These are phyloP conservation scores for Stigmatopora argus DNA, from an alignment of 2,113 vertebrate genomes.

Conservation along the genomic window DNA sequence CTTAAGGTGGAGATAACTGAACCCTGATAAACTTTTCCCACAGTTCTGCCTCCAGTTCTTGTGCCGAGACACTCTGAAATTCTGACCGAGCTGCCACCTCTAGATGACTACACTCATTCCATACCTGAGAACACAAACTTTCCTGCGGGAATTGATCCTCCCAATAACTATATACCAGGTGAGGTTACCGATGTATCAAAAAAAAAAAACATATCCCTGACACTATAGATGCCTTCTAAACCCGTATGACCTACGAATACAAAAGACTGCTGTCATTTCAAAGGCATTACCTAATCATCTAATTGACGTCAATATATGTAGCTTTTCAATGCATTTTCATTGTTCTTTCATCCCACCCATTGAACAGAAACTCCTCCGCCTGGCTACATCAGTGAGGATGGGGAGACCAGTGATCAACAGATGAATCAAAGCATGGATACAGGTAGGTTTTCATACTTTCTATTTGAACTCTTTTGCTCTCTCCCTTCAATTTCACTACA, in stretches of 20 bases:
- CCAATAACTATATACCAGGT: slow-evolving; percentile 99
- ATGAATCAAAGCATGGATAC: slow-evolving; percentile 99
- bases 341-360: background rate
- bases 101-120: slow-evolving; percentile 97
- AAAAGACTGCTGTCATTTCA: background rate
- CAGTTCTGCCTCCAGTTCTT: slow-evolving; percentile 92
- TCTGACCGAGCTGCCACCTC: slow-evolving; percentile 86
- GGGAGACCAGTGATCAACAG: slow-evolving; percentile 95
- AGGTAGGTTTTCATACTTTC: slow-evolving; percentile 67
- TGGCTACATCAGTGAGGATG: slow-evolving; percentile 98
- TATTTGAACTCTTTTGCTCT: background rate
- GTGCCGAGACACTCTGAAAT: slow-evolving; percentile 97
- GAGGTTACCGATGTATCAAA: slow-evolving; percentile 18
- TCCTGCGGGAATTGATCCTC: slow-evolving; percentile 93
- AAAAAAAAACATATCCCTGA: too few relatives aligned
- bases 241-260: background rate
- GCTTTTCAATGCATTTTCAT: background rate
- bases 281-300: background rate
- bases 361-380: slow-evolving; percentile 91
- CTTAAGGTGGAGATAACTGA: background rate
- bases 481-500: background rate
- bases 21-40: slow-evolving; percentile 1
- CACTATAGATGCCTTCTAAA: too few relatives aligned
- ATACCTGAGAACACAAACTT: slow-evolving; percentile 99
- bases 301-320: background rate